Base-by-base conservation (phyloP, 2,113 vertebrate genomes). In the Pomatostomus ruficeps region DNA sequence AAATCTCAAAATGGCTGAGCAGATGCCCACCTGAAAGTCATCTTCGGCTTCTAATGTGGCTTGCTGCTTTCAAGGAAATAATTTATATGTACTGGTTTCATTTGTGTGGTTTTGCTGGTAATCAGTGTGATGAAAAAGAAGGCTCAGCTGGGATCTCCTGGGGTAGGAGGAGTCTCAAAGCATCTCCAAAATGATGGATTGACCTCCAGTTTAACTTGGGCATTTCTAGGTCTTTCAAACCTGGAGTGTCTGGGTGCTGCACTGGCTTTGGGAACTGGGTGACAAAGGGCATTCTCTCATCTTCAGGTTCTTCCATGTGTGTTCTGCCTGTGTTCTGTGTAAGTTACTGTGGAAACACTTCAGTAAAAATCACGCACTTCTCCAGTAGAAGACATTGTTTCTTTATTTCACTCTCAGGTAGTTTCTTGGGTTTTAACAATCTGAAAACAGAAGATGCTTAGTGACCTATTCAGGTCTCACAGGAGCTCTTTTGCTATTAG, bases 221-320 rank as follows among this genome's bases (percentile, higher is more conserved):
- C 6, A 10, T 57, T 82, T 68, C 42, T 74, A 33, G 38, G 48
- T 26, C 43, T 85, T 71, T 62, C 52, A 75, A 1, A 70, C 24
- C 23, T 70, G 17, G 14, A 6, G 1, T 48, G 9, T 48, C 46
- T 49, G 51, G 24, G 36, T 0, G 1, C 45, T 49, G 17, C 13
- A 2, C 5, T 40, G 29, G 42, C 35, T 79, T 51, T 76, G 71
- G 54, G 38, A 73, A 26, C 45, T 48, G 46, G 16, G 12, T 59
- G 38, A 26, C 20, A 16, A 12, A 7, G 38, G 40, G 18, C 0
- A 0, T 55, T 87, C 29, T 75, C n/a, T 71, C 25, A 9, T 40
- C 22, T 85, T 78, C 13, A 15, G 35, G 6, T 86, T 70, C 74
- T 78, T 82, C 49, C 12, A 5, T 15, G 16, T 33, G 25, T 42